Conservation (phyloP, 2,113 vertebrate species). For the Serinus canaria region DNA sequence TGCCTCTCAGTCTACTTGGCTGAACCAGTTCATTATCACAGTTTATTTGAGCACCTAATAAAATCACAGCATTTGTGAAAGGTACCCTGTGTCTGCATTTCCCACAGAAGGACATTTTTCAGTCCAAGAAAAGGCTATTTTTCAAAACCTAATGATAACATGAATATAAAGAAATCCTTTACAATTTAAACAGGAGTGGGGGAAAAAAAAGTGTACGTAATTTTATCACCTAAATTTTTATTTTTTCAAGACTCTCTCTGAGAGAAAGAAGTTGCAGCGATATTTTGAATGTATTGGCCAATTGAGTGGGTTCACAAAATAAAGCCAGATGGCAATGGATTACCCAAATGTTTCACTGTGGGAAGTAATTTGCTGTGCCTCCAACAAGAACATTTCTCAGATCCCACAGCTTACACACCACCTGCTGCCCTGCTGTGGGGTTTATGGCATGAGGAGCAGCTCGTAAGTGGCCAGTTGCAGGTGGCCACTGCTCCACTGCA, state of each 20-base stretch:
- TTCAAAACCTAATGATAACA: not conserved
- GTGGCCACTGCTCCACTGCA: not conserved
- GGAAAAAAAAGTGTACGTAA: not conserved
- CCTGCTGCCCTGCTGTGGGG: not conserved
- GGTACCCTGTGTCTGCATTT: not conserved
- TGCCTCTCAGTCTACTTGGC: not conserved
- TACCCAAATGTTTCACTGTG: slow-evolving; percentile 23
- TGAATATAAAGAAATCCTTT: not conserved
- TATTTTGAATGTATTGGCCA: slow-evolving; percentile 27
- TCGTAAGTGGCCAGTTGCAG: rapidly evolving
- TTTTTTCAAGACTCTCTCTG: not conserved
- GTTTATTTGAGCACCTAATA: not conserved
- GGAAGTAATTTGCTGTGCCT: slow-evolving; percentile 1
- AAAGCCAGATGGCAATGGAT: slow-evolving; percentile 51
- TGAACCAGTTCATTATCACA: not conserved
- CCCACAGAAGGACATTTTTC: not conserved
- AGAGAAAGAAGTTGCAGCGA: not conserved
- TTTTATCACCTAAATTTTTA: not conserved
- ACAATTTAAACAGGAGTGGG: not conserved
- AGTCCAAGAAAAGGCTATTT: not conserved
- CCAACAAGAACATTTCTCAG: not conserved
- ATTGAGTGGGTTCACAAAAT: slow-evolving; percentile 40
- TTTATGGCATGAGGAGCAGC: rapidly evolving
- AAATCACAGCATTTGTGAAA: not conserved
- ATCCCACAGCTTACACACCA: not conserved